Percentiles rank a stretch among this genome's conserved stretches.
These are phyloP conservation scores for Pycnomerus fuliginosus DNA, from an alignment of 2,888 invertebrate genomes.

Conservation along the genomic window DNA sequence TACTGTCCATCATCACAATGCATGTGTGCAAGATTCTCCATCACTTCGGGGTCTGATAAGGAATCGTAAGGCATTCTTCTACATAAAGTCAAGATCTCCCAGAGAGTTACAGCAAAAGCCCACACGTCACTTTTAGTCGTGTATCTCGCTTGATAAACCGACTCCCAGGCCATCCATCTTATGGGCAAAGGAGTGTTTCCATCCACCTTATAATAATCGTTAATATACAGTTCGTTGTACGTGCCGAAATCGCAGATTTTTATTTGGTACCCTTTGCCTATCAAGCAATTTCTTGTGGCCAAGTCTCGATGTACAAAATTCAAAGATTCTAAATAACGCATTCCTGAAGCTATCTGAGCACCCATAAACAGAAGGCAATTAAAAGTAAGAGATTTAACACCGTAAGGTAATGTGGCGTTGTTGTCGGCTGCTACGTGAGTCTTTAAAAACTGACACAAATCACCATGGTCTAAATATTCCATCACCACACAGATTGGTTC, in stretches of 20 bases:
- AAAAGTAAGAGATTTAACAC: constrained; percentile 66
- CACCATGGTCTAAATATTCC: constrained; percentile 81
- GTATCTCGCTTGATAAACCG: constrained; percentile 76
- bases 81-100: constrained; percentile 81
- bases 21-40: constrained; percentile 76
- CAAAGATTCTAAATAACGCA: constrained; percentile 84
- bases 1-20: constrained; percentile 63
- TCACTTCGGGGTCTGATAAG: constrained; percentile 73
- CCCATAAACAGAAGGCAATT: constrained; percentile 79
- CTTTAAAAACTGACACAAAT: constrained; percentile 78
- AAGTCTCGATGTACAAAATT: constrained; percentile 90
- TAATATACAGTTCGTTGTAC: constrained; percentile 74
- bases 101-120: constrained; percentile 85
- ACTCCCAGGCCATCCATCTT: constrained; percentile 91
- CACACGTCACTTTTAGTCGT: constrained; percentile 90
- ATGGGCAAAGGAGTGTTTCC: constrained; percentile 78
- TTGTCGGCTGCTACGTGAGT: constrained; percentile 66
- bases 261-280: constrained; percentile 78
- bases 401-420: constrained; percentile 57
- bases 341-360: constrained; percentile 84
- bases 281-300: constrained; percentile 84
- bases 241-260: constrained; percentile 86
- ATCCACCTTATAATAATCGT: constrained; percentile 81
- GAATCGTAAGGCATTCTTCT: constrained; percentile 76
- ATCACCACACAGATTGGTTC: constrained; percentile 79